Evolutionary conservation across 2,797 vertebrate species (phyloP), one percentile per base, ranked within the genome.

Genomic region (Poeciliopsis gracilis): DNA sequence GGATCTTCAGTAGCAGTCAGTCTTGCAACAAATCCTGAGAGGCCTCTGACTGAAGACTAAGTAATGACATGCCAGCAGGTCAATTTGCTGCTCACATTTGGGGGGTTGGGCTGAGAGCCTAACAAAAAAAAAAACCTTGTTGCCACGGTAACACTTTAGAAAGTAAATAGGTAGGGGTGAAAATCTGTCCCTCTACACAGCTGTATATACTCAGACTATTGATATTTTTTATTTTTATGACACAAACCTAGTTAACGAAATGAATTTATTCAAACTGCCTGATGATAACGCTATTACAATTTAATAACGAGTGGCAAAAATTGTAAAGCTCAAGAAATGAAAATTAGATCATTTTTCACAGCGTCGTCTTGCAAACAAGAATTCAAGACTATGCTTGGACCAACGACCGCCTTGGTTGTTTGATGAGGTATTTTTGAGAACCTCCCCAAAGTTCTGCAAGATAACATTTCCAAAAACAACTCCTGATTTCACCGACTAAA

Each of bases 91-190:
- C 53, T 28, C 25, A n/a, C 23, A n/a, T 55, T 55, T 55, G 23
- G 9, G 18, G 2, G 0, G 0, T 25, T 1, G 10, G 10, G 25
- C 10, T 9, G 10, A 10, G 9, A 55, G 9, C 49, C 20, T 7
- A 55, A 55, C 53, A 55, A 55, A 55, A 55, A 55, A 55, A 55
- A 49, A 1, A 49, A 23, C 25, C n/a, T 57, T 28, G 55, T 57
- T 57, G 25, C 25, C 55, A 28, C 3, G 10, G 55, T 57, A n/a
- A 28, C n/a, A 57, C 25, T 12, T 55, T n/a, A 28, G 53, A 55
- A 55, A 12, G 25, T n/a, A 11, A 55, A n/a, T 25, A 55, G 25
- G 23, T n/a, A 1, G 11, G 23, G 23, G 23, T 28, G 28, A 28
- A 57, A 57, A 5, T 57, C 11, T 2, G 28, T 57, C 25, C n/a